These are phyloP conservation scores for Leguminivora glycinivorella DNA, from an alignment of 1,140 invertebrate genomes.

Conservation along the genomic window DNA sequence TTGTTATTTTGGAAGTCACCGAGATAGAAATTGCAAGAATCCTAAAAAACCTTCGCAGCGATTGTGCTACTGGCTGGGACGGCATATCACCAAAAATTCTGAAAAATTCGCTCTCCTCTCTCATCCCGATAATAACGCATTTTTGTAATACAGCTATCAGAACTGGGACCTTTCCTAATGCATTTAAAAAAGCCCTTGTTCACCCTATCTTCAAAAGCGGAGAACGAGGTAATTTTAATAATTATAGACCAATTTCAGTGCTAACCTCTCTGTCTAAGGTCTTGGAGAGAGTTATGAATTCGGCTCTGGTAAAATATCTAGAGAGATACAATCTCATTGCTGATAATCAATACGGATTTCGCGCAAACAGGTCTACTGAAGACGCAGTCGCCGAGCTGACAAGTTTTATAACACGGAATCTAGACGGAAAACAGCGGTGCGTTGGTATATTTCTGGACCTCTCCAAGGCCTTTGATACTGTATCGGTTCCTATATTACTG, in stretches of 20 bases:
- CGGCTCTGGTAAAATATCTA: slow-evolving; percentile 4
- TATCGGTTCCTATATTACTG: not conserved
- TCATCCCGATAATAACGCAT: too few relatives aligned
- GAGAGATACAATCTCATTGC: not conserved
- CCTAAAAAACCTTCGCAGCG: too few relatives aligned
- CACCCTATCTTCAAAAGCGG: slow-evolving; percentile 4
- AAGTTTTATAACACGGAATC: not conserved
- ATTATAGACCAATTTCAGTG: slow-evolving; percentile 6
- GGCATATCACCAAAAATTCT: too few relatives aligned
- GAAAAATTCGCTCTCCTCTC: too few relatives aligned
- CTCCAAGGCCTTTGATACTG: not conserved
- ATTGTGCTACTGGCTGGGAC: too few relatives aligned
- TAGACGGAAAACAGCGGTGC: not conserved
- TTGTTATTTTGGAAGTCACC: too few relatives aligned
- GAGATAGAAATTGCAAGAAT: too few relatives aligned
- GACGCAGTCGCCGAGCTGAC: not conserved
- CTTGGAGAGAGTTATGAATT: slow-evolving; percentile 34
- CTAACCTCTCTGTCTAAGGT: slow-evolving; percentile 31
- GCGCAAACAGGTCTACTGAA: not conserved
- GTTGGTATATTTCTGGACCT: not conserved
- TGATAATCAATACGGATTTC: not conserved
- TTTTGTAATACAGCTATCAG: too few relatives aligned
- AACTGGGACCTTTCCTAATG: not conserved
- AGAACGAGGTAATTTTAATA: not conserved
- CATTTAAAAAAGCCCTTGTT: not conserved